Conservation (phyloP, 2,797 vertebrate genomes). For the Lindbergichthys nudifrons region DNA sequence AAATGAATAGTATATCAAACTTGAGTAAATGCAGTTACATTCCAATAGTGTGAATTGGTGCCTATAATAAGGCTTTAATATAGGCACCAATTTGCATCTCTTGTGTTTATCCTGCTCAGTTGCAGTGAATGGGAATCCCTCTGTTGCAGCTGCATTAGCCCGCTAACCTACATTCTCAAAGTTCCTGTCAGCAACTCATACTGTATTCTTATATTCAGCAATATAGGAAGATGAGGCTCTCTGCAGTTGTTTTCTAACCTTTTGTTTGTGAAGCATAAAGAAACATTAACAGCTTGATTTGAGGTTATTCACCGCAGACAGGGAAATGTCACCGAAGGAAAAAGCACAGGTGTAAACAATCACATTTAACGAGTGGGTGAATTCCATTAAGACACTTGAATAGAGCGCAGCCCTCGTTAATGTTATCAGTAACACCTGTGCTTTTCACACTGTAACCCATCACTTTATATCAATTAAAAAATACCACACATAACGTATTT, state of each 20-base stretch:
- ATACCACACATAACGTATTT: too few species aligned
- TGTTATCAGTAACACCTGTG: not conserved
- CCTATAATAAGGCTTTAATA: too few species aligned
- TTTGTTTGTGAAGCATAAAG: not conserved
- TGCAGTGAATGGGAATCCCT: conserved; percentile 14
- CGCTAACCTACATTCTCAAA: conserved; percentile 45
- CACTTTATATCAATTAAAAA: too few species aligned
- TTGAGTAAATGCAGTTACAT: too few species aligned
- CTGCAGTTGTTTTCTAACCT: too few species aligned
- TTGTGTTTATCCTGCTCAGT: not conserved
- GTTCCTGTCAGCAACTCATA: conserved; percentile 32
- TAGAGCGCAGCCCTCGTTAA: not conserved
- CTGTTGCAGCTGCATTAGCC: conserved; percentile 19
- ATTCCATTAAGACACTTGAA: not conserved
- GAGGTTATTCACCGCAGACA: not conserved
- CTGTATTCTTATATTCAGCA: not conserved
- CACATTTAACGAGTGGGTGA: conserved; percentile 9
- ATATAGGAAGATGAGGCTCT: not conserved
- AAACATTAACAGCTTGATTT: not conserved
- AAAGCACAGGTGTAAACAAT: conserved; percentile 18
- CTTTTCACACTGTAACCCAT: not conserved
- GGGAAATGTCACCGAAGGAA: conserved; percentile 6
- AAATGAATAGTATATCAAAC: too few species aligned
- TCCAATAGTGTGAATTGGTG: not conserved
- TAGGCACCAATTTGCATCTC: too few species aligned